These are phyloP conservation scores for Leptatherina wallacei DNA, from an alignment of 2,797 vertebrate genomes.

Conservation along the genomic window DNA sequence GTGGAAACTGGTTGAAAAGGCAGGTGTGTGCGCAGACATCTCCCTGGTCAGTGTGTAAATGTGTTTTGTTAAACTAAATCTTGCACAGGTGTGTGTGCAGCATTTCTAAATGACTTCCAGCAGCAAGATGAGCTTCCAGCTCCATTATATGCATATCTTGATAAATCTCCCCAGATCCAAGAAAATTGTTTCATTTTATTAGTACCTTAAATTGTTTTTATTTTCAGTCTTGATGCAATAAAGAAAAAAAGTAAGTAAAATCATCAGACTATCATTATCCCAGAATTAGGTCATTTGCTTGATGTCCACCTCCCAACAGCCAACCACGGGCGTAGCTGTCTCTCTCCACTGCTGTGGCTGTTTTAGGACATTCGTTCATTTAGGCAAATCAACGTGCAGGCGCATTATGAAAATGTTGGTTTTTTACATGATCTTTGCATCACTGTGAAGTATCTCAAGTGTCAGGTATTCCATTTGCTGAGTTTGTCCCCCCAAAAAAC, in stretches of 20 bases:
- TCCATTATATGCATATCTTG: background rate
- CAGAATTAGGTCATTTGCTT: background rate
- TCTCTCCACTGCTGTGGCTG: constrained; percentile 13
- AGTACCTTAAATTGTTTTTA: background rate
- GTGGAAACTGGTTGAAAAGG: background rate
- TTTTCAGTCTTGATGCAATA: background rate
- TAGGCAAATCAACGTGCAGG: constrained; percentile 31
- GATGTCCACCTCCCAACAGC: too few relatives aligned
- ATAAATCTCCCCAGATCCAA: background rate
- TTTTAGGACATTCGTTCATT: constrained; percentile 34
- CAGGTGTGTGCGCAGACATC: background rate
- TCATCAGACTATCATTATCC: background rate
- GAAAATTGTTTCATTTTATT: background rate
- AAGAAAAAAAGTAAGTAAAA: background rate
- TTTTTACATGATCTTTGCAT: constrained; percentile 24
- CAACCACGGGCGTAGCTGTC: constrained; percentile 17
- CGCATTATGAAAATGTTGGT: constrained; percentile 27
- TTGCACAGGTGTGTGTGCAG: too few relatives aligned
- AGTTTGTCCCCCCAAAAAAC: background rate
- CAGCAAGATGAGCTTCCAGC: background rate
- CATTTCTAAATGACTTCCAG: too few relatives aligned
- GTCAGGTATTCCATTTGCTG: constrained; percentile 1
- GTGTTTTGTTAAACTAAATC: too few relatives aligned
- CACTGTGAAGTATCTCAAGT: constrained; percentile 13
- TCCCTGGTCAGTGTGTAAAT: background rate